These are phyloP conservation scores for Apaloderma vittatum DNA, from an alignment of 2,113 vertebrate genomes.

Conservation along the genomic window DNA sequence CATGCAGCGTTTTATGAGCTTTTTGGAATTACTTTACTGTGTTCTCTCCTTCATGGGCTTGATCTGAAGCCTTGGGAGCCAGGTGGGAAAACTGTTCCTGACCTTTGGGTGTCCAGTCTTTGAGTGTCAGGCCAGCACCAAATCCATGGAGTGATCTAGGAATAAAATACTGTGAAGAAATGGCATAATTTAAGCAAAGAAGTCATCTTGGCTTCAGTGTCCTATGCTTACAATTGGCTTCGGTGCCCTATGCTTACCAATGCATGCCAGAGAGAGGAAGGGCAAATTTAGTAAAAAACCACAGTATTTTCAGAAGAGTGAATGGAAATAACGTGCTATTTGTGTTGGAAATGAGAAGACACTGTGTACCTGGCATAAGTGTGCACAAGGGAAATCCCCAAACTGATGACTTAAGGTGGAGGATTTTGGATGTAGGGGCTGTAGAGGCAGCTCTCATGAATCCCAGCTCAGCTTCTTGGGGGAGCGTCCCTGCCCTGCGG, in stretches of 20 bases:
- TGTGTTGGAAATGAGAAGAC: neutral
- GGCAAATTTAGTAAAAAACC: neutral
- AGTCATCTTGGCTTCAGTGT: neutral
- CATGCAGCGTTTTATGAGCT: neutral
- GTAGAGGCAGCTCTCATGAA: neutral
- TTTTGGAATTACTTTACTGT: neutral
- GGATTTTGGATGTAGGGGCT: neutral
- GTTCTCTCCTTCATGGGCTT: neutral
- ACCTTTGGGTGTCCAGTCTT: neutral
- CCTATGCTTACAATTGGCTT: neutral
- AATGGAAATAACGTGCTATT: neutral
- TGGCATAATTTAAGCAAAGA: neutral
- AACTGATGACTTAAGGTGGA: neutral
- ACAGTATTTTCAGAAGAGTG: neutral
- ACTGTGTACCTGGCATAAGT: neutral
- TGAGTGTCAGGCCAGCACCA: neutral
- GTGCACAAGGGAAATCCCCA: neutral
- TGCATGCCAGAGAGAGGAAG: neutral
- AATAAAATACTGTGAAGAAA: neutral
- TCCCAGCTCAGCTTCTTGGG: fast-evolving
- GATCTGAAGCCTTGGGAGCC: neutral
- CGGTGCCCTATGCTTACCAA: neutral
- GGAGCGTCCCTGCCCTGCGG: neutral
- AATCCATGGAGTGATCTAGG: fast-evolving
- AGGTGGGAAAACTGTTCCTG: neutral